Base-by-base conservation (phyloP, 2,797 vertebrate species). In the Iguana delicatissima region DNA sequence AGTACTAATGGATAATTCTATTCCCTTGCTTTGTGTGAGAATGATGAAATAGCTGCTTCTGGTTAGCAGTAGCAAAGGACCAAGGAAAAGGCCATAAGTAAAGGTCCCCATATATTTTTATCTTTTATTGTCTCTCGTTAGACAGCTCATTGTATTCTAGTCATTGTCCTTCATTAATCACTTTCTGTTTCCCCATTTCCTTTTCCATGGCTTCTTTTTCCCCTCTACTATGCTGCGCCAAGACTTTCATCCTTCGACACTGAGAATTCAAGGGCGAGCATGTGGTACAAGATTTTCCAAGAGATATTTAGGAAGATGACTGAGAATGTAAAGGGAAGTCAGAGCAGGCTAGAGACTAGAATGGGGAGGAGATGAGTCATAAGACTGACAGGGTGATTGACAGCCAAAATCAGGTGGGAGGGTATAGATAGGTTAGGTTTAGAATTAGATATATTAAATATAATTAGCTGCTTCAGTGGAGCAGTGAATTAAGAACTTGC, bases 381-480 rank as follows among this genome's bases (percentile, higher is more conserved):
- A 62, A 83, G 88, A 76, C 69, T 35, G 80, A 83, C 80, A n/a
- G 38, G 87, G 9, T 12, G 32, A 73, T 26, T 73, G 88, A 89
- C 88, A 84, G 50, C 55, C 35, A 18, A 76, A 62, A 84, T 89
- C 80, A 76, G 55, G n/a, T 62, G 52, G 84, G 80, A 62, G 69
- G 80, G 76, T 62, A 16, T 64, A 84, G 69, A 89, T 0, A 38
- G 69, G 22, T 62, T 84, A 82, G 80, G 69, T 2, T 76, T 76
- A 76, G 88, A 89, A 89, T 84, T 74, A 84, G 88, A 76, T 50
- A 62, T 62, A 89, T 89, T 89, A 74, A 84, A 89, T 76, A 84
- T 84, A 89, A 76, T 89, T 89, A 89, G 80, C 38, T 84, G 88
- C 80, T 89, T 76, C 88, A 84, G 80, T 46, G 52, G 69, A 89